Evolutionary conservation across 2,888 invertebrate species (phyloP).

Genomic region (Cylindroiulus punctatus): DNA sequence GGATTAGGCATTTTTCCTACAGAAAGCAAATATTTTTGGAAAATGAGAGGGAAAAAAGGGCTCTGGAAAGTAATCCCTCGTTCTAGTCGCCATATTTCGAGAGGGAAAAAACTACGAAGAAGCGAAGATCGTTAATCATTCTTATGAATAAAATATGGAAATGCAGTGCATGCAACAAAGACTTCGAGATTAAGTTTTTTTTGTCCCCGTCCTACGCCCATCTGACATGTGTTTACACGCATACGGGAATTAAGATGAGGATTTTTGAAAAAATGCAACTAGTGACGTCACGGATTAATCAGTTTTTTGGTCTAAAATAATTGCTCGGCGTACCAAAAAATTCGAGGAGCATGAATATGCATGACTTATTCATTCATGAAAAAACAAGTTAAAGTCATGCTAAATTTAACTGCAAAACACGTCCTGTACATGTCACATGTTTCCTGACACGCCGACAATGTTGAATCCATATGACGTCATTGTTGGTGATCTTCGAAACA

Average conservation of each 20-base stretch:
- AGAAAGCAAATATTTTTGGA: neutral
- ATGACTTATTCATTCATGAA: neutral
- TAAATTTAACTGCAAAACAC: too few relatives aligned
- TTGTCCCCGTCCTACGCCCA: neutral
- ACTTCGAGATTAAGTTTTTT: neutral
- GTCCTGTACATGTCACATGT: too few relatives aligned
- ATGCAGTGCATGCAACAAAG: slow-evolving; percentile 42
- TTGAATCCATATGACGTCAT: too few relatives aligned
- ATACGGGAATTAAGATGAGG: neutral
- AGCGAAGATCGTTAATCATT: slow-evolving; percentile 52
- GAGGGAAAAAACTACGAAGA: slow-evolving; percentile 30
- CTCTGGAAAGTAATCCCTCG: neutral
- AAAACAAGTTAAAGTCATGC: too few relatives aligned
- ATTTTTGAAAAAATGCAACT: neutral
- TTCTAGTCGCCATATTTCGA: neutral
- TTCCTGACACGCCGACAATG: too few relatives aligned
- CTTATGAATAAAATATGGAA: slow-evolving; percentile 53
- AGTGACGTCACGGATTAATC: neutral
- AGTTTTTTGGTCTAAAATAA: neutral
- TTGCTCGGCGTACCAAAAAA: neutral
- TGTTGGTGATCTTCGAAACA: too few relatives aligned
- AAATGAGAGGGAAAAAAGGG: neutral
- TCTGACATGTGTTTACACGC: neutral
- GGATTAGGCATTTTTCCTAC: neutral
- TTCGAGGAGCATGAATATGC: neutral